Evolutionary conservation across 2,888 invertebrate species (phyloP).

Genomic region (Chrysolina haemoptera): DNA sequence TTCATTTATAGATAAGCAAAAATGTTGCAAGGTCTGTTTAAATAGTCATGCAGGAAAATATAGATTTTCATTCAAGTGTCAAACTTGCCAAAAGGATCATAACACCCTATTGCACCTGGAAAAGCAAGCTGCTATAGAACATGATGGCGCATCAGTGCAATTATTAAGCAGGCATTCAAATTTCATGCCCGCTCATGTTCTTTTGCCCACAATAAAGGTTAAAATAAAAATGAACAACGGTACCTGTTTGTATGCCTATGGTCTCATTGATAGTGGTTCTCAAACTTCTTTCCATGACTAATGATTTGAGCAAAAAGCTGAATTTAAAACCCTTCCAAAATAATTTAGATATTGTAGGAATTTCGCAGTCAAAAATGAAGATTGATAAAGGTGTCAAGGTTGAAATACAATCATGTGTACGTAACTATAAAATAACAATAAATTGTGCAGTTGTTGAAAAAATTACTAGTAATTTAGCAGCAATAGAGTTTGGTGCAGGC

Average conservation of each 20-base stretch:
- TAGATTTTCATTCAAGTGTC: conserved; percentile 26
- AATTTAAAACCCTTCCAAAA: conserved; percentile 18
- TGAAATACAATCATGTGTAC: conserved; percentile 23
- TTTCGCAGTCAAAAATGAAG: conserved; percentile 17
- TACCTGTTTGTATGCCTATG: conserved; percentile 8
- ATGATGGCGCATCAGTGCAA: neutral
- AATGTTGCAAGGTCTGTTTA: conserved; percentile 14
- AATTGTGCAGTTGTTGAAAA: conserved; percentile 16
- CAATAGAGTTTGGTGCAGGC: neutral
- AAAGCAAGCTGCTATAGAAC: neutral
- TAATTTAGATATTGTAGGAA: conserved; percentile 11
- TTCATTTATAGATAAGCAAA: no score
- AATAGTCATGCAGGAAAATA: neutral
- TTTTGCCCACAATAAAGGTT: conserved; percentile 2
- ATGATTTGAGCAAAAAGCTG: conserved; percentile 4
- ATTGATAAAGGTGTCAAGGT: neutral
- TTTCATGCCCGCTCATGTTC: neutral
- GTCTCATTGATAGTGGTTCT: conserved; percentile 28
- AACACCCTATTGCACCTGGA: conserved; percentile 20
- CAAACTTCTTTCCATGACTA: conserved; percentile 26
- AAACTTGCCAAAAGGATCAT: neutral
- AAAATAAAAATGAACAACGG: conserved; percentile 5
- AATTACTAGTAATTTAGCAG: conserved; percentile 7
- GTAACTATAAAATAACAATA: conserved; percentile 10
- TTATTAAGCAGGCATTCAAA: neutral